A percentile compares a stretch with the other conserved stretches of the same genome.
These are phyloP conservation scores for Pollenia griseotomentosa DNA, from an alignment of 2,888 invertebrate genomes.

Conservation along the genomic window DNA sequence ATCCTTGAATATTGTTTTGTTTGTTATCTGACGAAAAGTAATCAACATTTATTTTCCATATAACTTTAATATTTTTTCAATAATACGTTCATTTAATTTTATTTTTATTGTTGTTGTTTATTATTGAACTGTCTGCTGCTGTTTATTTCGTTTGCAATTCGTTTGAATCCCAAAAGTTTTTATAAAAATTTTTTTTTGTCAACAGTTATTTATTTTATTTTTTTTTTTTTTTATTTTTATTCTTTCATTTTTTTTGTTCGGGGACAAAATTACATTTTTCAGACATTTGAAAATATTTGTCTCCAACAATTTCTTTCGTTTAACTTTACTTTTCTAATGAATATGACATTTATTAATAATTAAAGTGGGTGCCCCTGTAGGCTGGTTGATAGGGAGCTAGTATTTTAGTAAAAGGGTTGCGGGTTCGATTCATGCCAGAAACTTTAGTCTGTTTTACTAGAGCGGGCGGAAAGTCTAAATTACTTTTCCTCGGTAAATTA, in stretches of 20 bases:
- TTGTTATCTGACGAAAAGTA: too few relatives aligned
- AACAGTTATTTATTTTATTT: neutral
- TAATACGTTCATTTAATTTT: neutral
- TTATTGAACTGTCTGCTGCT: constrained; percentile 46
- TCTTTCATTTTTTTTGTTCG: neutral
- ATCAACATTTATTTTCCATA: too few relatives aligned
- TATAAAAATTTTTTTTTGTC: neutral
- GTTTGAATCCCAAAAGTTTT: neutral
- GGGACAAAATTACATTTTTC: neutral
- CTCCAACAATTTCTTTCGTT: neutral
- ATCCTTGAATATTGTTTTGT: too few relatives aligned
- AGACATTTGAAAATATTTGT: neutral
- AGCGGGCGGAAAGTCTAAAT: too few relatives aligned
- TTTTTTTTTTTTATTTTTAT: neutral
- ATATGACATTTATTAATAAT: constrained; percentile 5
- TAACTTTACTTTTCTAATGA: neutral
- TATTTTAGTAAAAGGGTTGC: too few relatives aligned
- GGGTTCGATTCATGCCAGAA: too few relatives aligned
- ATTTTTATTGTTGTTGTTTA: neutral
- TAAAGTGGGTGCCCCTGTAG: neutral
- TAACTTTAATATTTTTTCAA: neutral
- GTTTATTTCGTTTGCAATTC: constrained; percentile 1
- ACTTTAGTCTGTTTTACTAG: too few relatives aligned
- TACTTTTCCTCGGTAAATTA: too few relatives aligned
- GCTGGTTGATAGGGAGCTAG: too few relatives aligned